Conservation (phyloP, 2,797 vertebrate genomes). For the Cygnus olor region DNA sequence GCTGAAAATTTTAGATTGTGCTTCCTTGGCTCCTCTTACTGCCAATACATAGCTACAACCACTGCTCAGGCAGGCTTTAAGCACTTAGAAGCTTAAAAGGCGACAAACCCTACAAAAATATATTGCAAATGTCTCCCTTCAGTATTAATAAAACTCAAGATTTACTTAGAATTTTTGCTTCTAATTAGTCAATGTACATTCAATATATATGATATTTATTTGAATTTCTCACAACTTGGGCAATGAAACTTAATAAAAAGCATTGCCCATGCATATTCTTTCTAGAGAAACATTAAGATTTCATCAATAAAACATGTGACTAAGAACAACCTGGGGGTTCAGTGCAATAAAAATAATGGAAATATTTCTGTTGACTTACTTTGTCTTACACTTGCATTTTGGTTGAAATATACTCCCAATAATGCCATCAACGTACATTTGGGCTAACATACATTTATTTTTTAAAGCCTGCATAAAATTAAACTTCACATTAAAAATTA, state of each 20-base stretch:
- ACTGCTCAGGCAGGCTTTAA: not conserved
- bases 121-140: not conserved
- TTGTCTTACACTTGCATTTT: not conserved
- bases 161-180: not conserved
- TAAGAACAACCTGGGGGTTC: not conserved
- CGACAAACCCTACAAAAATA: not conserved
- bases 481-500: not conserved
- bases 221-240: not conserved
- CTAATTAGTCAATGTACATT: not conserved
- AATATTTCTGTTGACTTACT: not conserved
- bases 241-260: not conserved
- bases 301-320: not conserved
- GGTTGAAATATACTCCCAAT: not conserved
- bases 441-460: not conserved
- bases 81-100: not conserved
- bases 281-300: not conserved
- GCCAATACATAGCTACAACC: not conserved
- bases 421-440: not conserved
- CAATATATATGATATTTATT: not conserved
- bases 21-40: not conserved
- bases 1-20: not conserved
- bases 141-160: not conserved
- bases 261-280: not conserved
- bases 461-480: not conserved
- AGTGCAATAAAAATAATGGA: fast-evolving